A percentile compares a stretch with the other conserved stretches of the same genome.
Conservation (phyloP, 2,888 invertebrate species). For the Thereva nobilitata region DNA sequence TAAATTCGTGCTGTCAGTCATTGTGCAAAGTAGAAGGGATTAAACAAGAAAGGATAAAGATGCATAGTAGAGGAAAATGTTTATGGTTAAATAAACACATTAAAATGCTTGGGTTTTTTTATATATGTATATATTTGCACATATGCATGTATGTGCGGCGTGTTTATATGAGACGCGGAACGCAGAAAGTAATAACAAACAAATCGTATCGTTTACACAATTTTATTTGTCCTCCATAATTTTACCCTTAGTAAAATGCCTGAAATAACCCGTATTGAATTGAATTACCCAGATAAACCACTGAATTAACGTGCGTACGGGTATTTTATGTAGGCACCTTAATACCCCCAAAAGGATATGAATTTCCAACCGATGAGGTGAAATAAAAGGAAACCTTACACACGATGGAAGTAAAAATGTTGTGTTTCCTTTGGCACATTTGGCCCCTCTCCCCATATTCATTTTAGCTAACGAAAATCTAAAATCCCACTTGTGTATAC, state of each 20-base stretch:
- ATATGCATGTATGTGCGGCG: no score
- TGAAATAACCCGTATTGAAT: background rate
- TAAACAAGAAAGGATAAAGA: no score
- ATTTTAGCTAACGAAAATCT: background rate
- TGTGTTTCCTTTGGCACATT: background rate
- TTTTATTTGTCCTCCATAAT: no score
- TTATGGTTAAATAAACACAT: no score
- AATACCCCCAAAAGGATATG: slow-evolving; percentile 1
- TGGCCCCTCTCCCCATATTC: background rate
- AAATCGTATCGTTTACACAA: no score
- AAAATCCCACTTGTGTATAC: no score
- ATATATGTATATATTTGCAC: no score
- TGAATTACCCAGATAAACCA: background rate
- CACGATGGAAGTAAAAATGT: slow-evolving; percentile 2
- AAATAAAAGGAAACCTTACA: slow-evolving; percentile 12
- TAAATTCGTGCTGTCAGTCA: background rate
- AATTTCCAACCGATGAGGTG: slow-evolving; percentile 18
- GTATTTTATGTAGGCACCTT: background rate
- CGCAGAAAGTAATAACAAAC: no score
- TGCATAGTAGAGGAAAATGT: no score
- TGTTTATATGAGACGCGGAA: no score
- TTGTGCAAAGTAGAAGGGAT: background rate
- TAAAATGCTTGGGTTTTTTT: no score
- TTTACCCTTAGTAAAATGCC: no score
- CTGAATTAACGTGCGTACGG: background rate